These are phyloP conservation scores for Cheilosia impressa DNA, from an alignment of 2,888 invertebrate species.

Conservation along the genomic window DNA sequence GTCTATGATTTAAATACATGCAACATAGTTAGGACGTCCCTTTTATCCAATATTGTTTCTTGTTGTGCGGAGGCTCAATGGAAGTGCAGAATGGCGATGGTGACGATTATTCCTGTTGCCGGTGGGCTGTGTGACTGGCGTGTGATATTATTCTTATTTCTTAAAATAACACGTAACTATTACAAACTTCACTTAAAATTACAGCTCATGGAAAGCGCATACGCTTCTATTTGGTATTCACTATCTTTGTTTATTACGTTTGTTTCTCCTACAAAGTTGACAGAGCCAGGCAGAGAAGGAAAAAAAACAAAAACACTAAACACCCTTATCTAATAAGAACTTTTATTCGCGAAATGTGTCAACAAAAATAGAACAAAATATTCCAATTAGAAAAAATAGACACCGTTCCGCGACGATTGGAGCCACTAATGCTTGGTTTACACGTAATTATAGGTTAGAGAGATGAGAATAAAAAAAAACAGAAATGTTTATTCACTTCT, in stretches of 20 bases:
- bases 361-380: constrained; percentile 12
- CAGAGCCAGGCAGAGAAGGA: neutral
- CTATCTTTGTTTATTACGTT: constrained; percentile 47
- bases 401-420: constrained; percentile 4
- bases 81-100: neutral
- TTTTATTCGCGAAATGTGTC: constrained; percentile 1
- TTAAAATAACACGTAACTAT: constrained; percentile 12
- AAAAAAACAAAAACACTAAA: constrained; percentile 18
- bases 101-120: constrained; percentile 35
- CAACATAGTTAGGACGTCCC: constrained; percentile 2
- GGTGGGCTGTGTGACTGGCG: constrained; percentile 20
- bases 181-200: neutral
- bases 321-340: constrained; percentile 55
- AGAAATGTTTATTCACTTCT: constrained; percentile 4
- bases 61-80: constrained; percentile 12
- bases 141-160: neutral
- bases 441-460: neutral
- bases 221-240: constrained; percentile 1
- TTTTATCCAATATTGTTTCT: constrained; percentile 4
- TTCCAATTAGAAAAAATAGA: constrained; percentile 4
- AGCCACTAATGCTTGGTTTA: neutral
- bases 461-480: neutral
- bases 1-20: constrained; percentile 1
- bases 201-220: neutral
- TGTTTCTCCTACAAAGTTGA: constrained; percentile 37